Evolutionary conservation across 2,113 vertebrate genomes (phyloP).

Genomic region (Empidonax alnorum): DNA sequence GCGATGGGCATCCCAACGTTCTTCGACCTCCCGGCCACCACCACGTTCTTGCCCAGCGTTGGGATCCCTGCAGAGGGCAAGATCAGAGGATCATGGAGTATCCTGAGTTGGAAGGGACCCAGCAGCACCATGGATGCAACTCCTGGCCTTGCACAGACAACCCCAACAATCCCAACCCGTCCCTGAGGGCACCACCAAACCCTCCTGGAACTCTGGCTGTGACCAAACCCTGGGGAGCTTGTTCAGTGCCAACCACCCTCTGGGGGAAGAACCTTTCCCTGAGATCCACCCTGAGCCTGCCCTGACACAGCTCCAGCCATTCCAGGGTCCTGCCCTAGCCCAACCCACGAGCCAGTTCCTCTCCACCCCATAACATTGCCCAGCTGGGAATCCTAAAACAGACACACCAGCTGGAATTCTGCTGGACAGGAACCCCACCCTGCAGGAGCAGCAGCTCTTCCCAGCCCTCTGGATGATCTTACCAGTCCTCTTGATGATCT

Average conservation of each 20-base stretch:
- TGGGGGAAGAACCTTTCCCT: neutral
- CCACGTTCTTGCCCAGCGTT: conserved; percentile 92
- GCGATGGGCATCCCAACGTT: conserved; percentile 99
- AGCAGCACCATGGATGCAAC: fast-evolving
- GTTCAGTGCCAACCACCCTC: neutral
- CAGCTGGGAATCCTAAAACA: neutral
- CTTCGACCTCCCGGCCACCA: conserved; percentile 95
- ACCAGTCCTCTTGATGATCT: conserved; percentile 96
- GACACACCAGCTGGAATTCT: fast-evolving
- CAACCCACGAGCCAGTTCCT: neutral
- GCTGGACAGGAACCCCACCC: no score
- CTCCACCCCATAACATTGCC: no score
- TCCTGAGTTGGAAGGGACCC: no score
- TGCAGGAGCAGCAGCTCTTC: conserved; percentile 8
- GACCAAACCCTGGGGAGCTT: neutral
- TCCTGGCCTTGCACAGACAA: neutral
- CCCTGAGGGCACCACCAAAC: no score
- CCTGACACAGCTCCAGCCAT: neutral
- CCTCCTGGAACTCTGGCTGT: neutral
- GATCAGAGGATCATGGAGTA: fast-evolving
- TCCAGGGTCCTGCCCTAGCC: neutral
- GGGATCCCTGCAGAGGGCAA: conserved; percentile 83
- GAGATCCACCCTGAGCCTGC: neutral
- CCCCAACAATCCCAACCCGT: neutral
- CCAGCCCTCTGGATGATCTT: conserved; percentile 96